Evolutionary conservation across 2,888 invertebrate genomes (phyloP), one percentile per base, ranked within the genome.

Genomic region (Liposcelis brunnea): DNA sequence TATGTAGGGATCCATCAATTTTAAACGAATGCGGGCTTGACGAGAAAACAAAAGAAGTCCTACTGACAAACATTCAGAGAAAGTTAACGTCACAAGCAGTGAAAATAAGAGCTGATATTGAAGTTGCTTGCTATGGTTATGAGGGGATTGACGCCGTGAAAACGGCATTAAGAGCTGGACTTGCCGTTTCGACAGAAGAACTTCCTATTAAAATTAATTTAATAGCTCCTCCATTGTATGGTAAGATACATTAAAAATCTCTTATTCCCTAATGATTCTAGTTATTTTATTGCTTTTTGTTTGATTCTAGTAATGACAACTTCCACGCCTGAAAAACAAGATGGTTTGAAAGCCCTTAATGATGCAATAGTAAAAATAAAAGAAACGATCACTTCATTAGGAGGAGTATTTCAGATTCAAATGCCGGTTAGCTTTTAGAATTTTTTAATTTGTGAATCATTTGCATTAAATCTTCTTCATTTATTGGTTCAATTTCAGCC

Each of bases 71-170:
- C 62, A 98, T 98, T 54, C 87, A 89, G 63, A 75, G 94, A 53
- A 90, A 95, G 63, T 69, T 98, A 46, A 95, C 95, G 16, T 94
- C 95, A 5, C 97, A 98, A 62, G 85, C 89, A n/a, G 87, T 91
- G 1, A 93, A 93, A 70, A 90, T 93, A 51, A 72, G 93, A 52
- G 84, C 91, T 11, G 89, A 89, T 62, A 81, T 94, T 55, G 87
- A 91, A 63, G 90, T 91, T 52, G 84, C 89, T 0, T 93, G 93
- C 63, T 94, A 90, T 56, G 86, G 89, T 1, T 98, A 97, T 58
- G 97, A 98, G 62, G 98, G 98, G 21, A 95, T 98, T 52, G 97
- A 98, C 67, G 98, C 98, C 2, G 95, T 98, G 0, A 93, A 98
- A 62, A 71, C 81, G 36, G 91, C 98, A 0, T 67, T 98, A 34